phyloP scores from a whole-genome alignment of 2,113 vertebrate species.

The Cyprinodon variegatus region DNA sequence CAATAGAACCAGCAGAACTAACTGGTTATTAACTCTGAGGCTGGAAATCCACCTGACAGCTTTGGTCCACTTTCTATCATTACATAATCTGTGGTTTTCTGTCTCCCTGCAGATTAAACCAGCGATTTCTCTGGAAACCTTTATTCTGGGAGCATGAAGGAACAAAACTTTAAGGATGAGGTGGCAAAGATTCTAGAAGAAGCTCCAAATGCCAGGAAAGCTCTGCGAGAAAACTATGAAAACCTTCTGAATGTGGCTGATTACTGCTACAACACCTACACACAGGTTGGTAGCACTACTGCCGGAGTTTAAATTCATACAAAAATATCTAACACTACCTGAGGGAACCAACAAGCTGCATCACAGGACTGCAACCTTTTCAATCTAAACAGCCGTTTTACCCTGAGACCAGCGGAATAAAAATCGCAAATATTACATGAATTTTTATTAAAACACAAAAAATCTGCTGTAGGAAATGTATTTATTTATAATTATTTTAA shows the following conservation, averaged over 20 bases:
- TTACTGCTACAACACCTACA: conserved; percentile 88
- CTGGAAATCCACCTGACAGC: background rate
- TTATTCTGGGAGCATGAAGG: conserved; percentile 54
- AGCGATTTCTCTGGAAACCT: background rate
- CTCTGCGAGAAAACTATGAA: conserved; percentile 83
- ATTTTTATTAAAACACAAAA: too few species aligned
- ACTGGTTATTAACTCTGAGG: background rate
- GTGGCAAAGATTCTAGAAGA: conserved; percentile 73
- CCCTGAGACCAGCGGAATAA: too few species aligned
- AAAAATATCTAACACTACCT: background rate
- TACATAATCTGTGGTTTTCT: background rate
- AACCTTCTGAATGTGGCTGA: conserved; percentile 86
- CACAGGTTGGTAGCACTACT: conserved; percentile 69
- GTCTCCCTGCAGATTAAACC: background rate
- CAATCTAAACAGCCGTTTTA: too few species aligned
- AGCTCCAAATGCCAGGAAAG: conserved; percentile 76
- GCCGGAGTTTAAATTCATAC: background rate
- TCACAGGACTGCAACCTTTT: too few species aligned
- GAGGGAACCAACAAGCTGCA: too few species aligned
- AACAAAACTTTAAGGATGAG: conserved; percentile 58
- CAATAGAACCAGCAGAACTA: background rate
- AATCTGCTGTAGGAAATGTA: too few species aligned
- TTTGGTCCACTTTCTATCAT: too few species aligned
- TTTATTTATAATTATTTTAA: too few species aligned
- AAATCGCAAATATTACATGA: too few species aligned